A percentile compares a stretch with the other conserved stretches of the same genome.
Evolutionary conservation across 1,140 invertebrate species (phyloP).

Genomic region (Dufourea novaeangliae): DNA sequence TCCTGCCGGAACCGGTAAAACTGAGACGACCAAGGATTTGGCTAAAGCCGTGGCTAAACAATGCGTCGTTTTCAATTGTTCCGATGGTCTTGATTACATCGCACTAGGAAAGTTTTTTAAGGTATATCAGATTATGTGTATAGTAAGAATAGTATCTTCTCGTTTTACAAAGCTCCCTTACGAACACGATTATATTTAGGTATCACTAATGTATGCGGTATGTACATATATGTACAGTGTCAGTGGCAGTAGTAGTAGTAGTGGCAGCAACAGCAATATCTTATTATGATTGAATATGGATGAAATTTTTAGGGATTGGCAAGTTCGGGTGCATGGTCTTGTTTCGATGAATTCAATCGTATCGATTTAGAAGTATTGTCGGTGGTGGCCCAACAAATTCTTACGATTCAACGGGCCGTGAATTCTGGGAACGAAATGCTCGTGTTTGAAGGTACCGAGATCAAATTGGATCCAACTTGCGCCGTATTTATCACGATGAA

Average conservation of each 20-base stretch:
- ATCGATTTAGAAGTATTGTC: slow-evolving; percentile 94
- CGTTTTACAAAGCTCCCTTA: no score
- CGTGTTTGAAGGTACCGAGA: slow-evolving; percentile 94
- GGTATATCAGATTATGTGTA: slow-evolving; percentile 81
- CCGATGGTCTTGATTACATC: slow-evolving; percentile 95
- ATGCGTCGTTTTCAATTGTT: slow-evolving; percentile 98
- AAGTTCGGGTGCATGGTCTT: slow-evolving; percentile 97
- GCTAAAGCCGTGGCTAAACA: slow-evolving; percentile 98
- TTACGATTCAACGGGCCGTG: slow-evolving; percentile 90
- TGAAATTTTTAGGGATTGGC: slow-evolving; percentile 87
- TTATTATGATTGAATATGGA: not conserved
- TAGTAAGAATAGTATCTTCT: no score
- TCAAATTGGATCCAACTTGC: slow-evolving; percentile 94
- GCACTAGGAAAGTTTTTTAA: slow-evolving; percentile 98
- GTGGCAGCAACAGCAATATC: no score
- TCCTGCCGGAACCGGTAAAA: slow-evolving; percentile 97
- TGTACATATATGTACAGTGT: no score
- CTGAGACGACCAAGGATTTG: slow-evolving; percentile 97
- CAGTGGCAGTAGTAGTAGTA: no score
- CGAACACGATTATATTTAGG: no score
- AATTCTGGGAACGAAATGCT: slow-evolving; percentile 88
- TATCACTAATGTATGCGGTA: no score
- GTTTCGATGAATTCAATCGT: slow-evolving; percentile 97
- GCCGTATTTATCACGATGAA: slow-evolving; percentile 99
- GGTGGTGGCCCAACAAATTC: slow-evolving; percentile 94